Base-by-base conservation (phyloP, 2,888 invertebrate genomes). In the Ophion slaviceki region DNA sequence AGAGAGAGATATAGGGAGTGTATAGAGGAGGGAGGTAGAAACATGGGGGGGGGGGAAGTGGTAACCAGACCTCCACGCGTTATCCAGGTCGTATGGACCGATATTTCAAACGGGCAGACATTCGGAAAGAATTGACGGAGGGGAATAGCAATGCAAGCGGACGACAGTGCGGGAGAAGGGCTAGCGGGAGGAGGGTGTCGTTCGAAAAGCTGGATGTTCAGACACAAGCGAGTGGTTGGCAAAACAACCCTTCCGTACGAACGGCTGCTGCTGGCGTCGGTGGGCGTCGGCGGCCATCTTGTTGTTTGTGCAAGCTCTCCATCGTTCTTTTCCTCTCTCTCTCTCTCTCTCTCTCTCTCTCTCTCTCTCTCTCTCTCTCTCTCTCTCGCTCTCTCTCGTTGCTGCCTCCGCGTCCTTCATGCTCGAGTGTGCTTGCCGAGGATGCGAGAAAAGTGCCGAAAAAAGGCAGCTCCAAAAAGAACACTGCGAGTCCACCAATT, bases 301-400 rank as follows among this genome's bases (percentile, higher is more conserved):
- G 92, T 93, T 93, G 93, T 93, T 93, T 93, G 92, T 92, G 92
- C 91, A 92, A 92, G 90, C 91, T 90, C 90, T 88, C 85, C 68
- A 80, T 82, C 80, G 76, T 85, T 80, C 85, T 82, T 80, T 80
- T 76, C 71, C 59, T 89, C 88, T 90, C 88, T 89, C 89, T 90
- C 89, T 90, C 89, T 90, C 82, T 88, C 83, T 24, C 89, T 89
- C 87, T 88, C 87, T 88, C 86, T 82, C 24, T 24, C 24, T 88
- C 83, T 24, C 89, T 89, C 87, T 88, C 87, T 88, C 86, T 82
- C 59, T 89, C 88, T 90, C 88, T 89, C 89, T 90, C 89, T 90
- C 89, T 90, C 82, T 88, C 83, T 24, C 89, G 89, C 87, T 88
- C 87, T 24, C 89, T 90, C 82, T 88, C 82, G 77, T 82, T 80